phyloP scores from a whole-genome alignment of 2,113 vertebrate species.

The Numida meleagris region DNA sequence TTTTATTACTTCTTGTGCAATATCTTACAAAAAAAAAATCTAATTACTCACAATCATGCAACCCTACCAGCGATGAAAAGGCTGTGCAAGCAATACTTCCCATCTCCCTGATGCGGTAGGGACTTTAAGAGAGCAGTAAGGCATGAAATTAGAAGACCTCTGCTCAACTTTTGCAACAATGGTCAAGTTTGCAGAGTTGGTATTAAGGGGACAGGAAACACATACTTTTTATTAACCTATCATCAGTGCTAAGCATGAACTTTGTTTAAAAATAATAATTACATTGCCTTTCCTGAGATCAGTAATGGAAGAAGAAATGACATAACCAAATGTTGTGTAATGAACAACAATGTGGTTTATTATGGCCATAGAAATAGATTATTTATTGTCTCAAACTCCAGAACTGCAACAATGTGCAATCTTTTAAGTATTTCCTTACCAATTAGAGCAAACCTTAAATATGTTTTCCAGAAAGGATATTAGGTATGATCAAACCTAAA shows the following conservation, averaged over 20 bases:
- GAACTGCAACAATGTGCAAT: background rate
- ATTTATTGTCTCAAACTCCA: background rate
- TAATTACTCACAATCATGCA: background rate
- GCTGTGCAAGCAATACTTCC: background rate
- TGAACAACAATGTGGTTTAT: background rate
- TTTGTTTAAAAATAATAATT: background rate
- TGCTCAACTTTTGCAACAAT: background rate
- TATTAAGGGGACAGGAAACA: background rate
- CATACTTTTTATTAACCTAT: background rate
- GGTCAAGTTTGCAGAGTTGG: background rate
- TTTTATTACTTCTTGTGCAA: constrained; percentile 32
- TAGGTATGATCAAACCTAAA: background rate
- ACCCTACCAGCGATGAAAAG: background rate
- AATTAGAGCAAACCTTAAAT: background rate
- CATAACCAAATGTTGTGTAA: background rate
- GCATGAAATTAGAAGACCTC: background rate
- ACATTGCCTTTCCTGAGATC: background rate
- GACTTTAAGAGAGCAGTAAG: background rate
- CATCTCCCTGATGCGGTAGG: background rate
- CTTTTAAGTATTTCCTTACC: background rate
- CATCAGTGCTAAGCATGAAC: background rate
- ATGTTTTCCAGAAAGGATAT: background rate
- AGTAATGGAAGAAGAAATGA: background rate
- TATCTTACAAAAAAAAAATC: background rate
- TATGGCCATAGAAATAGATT: background rate